Percentiles rank a stretch among this genome's conserved stretches.
Conservation (phyloP, 1,140 invertebrate genomes). For the Drosophila seguyi region DNA sequence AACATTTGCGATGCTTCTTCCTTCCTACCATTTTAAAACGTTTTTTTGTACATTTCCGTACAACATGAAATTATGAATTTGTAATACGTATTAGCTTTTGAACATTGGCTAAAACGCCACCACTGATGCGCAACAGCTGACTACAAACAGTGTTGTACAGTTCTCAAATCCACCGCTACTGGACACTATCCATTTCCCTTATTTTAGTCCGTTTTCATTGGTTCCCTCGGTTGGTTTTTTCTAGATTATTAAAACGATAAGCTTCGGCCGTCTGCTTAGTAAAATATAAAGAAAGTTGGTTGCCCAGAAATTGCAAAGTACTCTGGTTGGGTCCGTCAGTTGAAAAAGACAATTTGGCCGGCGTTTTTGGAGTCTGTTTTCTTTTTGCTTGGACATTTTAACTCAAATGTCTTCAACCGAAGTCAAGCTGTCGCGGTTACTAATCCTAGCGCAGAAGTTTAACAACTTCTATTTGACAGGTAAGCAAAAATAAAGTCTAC, state of each 20-base stretch:
- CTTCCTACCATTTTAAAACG: too few relatives aligned
- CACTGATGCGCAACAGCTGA: not conserved
- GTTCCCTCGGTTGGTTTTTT: not conserved
- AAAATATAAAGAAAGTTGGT: not conserved
- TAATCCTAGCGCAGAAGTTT: conserved; percentile 40
- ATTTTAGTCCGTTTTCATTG: not conserved
- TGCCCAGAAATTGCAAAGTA: not conserved
- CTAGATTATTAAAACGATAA: not conserved
- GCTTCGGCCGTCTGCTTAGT: not conserved
- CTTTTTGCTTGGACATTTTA: not conserved
- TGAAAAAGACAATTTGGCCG: not conserved
- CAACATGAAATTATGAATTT: not conserved
- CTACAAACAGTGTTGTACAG: not conserved
- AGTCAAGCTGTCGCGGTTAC: conserved; percentile 34
- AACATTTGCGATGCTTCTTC: too few relatives aligned
- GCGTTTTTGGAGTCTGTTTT: not conserved
- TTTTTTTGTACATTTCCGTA: not conserved
- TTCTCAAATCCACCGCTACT: not conserved
- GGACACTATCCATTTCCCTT: not conserved
- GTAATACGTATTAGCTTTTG: not conserved
- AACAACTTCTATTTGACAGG: conserved; percentile 46
- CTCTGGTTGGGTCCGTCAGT: too few relatives aligned
- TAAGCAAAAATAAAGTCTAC: conserved; percentile 2
- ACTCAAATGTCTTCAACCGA: conserved; percentile 43
- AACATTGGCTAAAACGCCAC: not conserved